A percentile compares a stretch with the other conserved stretches of the same genome.
These are phyloP conservation scores for Drosophila infuscata DNA, from an alignment of 2,888 invertebrate genomes.

Conservation along the genomic window DNA sequence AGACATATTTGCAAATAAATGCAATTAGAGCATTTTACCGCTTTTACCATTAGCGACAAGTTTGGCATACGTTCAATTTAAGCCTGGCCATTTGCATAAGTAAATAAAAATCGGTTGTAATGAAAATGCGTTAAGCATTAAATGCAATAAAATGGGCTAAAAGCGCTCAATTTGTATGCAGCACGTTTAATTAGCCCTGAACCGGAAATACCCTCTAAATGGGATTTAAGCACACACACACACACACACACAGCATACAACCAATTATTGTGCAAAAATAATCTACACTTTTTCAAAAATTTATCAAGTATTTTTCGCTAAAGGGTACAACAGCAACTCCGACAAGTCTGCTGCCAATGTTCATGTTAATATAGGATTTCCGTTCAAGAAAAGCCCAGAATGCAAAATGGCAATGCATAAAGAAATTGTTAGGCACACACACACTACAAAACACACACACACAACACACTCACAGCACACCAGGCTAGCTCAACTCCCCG, in stretches of 20 bases:
- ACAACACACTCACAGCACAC: constrained; percentile 1
- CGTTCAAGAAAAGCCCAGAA: constrained; percentile 26
- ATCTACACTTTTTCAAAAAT: constrained; percentile 61
- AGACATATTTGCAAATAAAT: constrained; percentile 24
- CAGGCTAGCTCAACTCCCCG: constrained; percentile 9
- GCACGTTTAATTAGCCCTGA: constrained; percentile 28
- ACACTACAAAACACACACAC: constrained; percentile 12
- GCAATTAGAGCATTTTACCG: constrained; percentile 46
- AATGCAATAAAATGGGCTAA: constrained; percentile 36
- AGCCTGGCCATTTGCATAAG: constrained; percentile 30
- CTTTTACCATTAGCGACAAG: constrained; percentile 35
- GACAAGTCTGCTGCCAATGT: constrained; percentile 26
- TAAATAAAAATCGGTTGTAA: constrained; percentile 34
- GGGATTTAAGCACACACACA: constrained; percentile 2
- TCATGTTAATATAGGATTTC: constrained; percentile 68
- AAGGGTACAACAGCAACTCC: neutral
- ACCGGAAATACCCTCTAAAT: constrained; percentile 39
- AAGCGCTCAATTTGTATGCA: constrained; percentile 7
- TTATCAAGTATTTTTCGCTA: constrained; percentile 42
- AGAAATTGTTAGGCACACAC: constrained; percentile 45
- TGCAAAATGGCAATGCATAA: constrained; percentile 64
- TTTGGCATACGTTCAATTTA: constrained; percentile 51
- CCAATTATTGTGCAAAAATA: constrained; percentile 34
- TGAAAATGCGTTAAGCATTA: constrained; percentile 22
- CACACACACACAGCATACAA: neutral